Conservation (phyloP, 2,113 vertebrate genomes). For the Cochlearius cochlearius region DNA sequence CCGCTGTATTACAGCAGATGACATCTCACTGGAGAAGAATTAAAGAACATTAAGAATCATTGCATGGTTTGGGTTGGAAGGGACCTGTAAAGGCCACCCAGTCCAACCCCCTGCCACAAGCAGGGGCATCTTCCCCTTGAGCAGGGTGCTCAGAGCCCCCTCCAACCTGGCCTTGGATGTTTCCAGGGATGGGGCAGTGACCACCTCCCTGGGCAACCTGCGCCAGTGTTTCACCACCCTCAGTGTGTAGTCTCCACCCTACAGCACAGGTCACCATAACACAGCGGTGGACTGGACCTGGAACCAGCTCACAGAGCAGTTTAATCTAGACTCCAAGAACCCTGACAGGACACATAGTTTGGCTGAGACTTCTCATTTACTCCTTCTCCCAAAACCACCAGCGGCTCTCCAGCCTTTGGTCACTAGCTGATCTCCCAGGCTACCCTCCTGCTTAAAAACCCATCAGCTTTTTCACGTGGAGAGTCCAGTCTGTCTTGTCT, state of each 20-base stretch:
- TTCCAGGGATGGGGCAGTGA: not conserved
- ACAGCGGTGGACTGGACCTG: not conserved
- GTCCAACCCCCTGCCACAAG: not conserved
- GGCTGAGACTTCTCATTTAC: not conserved
- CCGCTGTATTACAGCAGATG: accelerated
- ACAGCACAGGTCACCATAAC: not conserved
- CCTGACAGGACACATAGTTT: not conserved
- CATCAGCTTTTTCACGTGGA: not conserved
- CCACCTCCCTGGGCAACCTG: not conserved
- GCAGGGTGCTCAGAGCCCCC: not conserved
- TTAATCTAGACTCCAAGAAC: not conserved
- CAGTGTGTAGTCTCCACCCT: accelerated
- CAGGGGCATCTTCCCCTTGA: not conserved
- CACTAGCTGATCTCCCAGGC: not conserved
- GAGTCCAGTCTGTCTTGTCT: not conserved
- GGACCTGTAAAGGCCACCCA: not conserved
- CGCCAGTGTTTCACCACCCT: not conserved
- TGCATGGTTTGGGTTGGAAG: not conserved
- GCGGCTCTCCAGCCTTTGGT: not conserved
- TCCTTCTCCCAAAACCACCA: not conserved
- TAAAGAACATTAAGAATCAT: not conserved
- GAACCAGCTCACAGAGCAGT: not conserved
- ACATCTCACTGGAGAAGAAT: not conserved
- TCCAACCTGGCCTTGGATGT: not conserved
- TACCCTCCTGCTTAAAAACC: not conserved